phyloP scores from a whole-genome alignment of 2,113 vertebrate species.

The Pontoporia blainvillei region DNA sequence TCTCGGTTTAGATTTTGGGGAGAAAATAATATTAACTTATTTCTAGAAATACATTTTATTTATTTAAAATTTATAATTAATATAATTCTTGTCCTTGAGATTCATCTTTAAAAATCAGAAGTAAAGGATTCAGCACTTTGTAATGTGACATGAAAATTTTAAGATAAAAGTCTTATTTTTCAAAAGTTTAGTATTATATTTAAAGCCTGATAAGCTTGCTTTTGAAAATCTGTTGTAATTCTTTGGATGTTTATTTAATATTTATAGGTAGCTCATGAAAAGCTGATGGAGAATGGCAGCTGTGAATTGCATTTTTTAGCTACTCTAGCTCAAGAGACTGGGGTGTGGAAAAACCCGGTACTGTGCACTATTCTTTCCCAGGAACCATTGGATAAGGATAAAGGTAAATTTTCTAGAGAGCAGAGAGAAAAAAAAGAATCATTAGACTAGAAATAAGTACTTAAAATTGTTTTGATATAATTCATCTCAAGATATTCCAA shows the following conservation, averaged over 20 bases:
- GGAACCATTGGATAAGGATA: slow-evolving; percentile 81
- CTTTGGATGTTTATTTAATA: slow-evolving; percentile 67
- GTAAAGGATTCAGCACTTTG: slow-evolving; percentile 37
- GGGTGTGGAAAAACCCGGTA: slow-evolving; percentile 89
- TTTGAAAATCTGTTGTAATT: slow-evolving; percentile 60
- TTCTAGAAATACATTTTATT: slow-evolving; percentile 28
- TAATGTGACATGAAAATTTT: slow-evolving; percentile 53
- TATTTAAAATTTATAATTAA: neutral
- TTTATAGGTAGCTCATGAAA: slow-evolving; percentile 86
- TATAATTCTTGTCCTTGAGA: slow-evolving; percentile 41
- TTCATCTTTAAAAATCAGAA: slow-evolving; percentile 40
- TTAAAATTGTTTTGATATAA: slow-evolving; percentile 47
- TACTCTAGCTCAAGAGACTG: slow-evolving; percentile 85
- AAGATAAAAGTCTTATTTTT: slow-evolving; percentile 56
- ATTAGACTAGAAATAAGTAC: slow-evolving; percentile 15
- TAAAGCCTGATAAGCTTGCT: slow-evolving; percentile 55
- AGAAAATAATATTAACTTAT: neutral
- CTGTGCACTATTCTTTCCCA: slow-evolving; percentile 88
- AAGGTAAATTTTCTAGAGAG: slow-evolving; percentile 81
- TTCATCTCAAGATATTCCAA: slow-evolving; percentile 40
- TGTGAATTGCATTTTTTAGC: slow-evolving; percentile 87
- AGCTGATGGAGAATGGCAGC: slow-evolving; percentile 89
- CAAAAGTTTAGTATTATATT: slow-evolving; percentile 55
- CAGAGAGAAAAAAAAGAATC: neutral
- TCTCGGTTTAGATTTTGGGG: slow-evolving; percentile 14